Evolutionary conservation across 2,797 vertebrate genomes (phyloP), one percentile per base, ranked within the genome.

Genomic region (Uromys caudimaculatus): DNA sequence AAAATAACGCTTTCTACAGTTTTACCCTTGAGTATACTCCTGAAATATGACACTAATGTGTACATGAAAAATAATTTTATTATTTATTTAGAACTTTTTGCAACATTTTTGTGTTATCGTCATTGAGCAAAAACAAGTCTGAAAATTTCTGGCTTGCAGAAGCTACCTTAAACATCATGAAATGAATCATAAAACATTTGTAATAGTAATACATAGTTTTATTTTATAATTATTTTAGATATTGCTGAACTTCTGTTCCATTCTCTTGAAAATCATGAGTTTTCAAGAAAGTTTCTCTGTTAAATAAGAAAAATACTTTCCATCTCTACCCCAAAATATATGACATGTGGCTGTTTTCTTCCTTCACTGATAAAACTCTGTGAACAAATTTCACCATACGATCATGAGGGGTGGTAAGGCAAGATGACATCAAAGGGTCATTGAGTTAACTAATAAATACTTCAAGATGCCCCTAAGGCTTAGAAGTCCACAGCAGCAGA

Each of bases 401-500:
- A 96, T 75, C 8, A 75, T 91, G 4, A 92, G 73, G 76, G 83
- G 88, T 64, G 50, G n/a, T 95, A 54, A 86, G 95, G 91, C 76
- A 90, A 64, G 90, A 62, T 89, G 38, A 82, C 95, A 95, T 98
- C 91, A 96, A 81, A 94, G 52, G 21, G 96, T 89, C 27, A 13
- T 93, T 94, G 56, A 97, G 50, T 95, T 86, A 24, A 96, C 35
- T 94, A 96, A 94, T 94, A 64, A 3, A 50, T 17, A 35, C 90
- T 97, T 97, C 58, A 96, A 95, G 96, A 97, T 89, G 67, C 27
- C 79, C n/a, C 11, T 50, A 32, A 95, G 73, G 73, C 97, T 62
- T 35, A 64, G 86, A 76, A 3, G 0, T 94, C 91, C 88, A 87
- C 35, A 84, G 52, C 75, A 77, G 67, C 81, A 77, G 91, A 79